Evolutionary conservation across 2,113 vertebrate species (phyloP), one percentile per base, ranked within the genome.

Genomic region (Datnioides undecimradiatus): DNA sequence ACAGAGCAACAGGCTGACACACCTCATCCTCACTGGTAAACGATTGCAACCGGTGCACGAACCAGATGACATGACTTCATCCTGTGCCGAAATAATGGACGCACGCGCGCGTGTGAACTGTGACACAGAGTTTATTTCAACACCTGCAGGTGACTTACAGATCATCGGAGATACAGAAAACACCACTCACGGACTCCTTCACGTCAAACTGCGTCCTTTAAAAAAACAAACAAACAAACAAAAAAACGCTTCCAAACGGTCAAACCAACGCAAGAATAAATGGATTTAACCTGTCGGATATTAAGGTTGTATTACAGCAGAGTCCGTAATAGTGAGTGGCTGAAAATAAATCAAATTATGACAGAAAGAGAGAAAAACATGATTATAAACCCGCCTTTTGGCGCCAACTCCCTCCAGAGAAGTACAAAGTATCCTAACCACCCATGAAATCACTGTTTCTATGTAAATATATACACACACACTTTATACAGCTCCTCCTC

Each of bases 101-200:
- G 45, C 19, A 57, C 10, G 43, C 46, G 34, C 16, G 58, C 23
- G 65, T 19, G 41, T 84, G 84, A 88, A 89, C 58, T 86, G 85
- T 82, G 54, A 84, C 86, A 91, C 73, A 80, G 85, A 90, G 79
- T 95, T 93, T 93, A 93, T 92, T 91, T 88, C 65, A 88, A 81
- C 83, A 91, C 87, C 89, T 90, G 88, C 58, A 92, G 73, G 76
- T 85, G n/a, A 83, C 79, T 86, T 86, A 92, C 88, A 91, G 64
- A 90, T 79, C 68, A 87, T 3, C 31, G 73, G 34, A 79, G 25
- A 57, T 73, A 70, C 51, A 81, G n/a, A 41, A 41, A 85, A 58
- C 77, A 77, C 66, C 81, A 92, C 85, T 76, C 66, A 31, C 65
- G 78, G 81, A 84, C 76, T 86, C 65, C 69, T 78, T 78, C 60